Evolutionary conservation across 2,797 vertebrate genomes (phyloP).

Genomic region (Gymnodraco acuticeps): DNA sequence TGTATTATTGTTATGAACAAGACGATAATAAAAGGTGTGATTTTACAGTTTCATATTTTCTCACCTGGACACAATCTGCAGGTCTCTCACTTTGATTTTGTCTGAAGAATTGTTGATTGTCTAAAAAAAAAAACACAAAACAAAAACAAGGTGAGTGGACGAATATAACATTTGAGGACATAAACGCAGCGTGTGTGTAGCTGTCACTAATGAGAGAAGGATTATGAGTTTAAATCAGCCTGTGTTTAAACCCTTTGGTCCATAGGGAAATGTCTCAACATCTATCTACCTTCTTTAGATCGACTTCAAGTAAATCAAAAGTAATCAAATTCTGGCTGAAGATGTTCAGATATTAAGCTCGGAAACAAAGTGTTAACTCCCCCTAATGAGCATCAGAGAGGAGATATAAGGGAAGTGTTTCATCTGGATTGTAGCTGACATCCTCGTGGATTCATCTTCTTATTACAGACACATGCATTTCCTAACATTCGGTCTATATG

Average conservation of each 20-base stretch:
- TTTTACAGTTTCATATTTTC: neutral
- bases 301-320: neutral
- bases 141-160: neutral
- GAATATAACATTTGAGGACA: neutral
- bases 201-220: neutral
- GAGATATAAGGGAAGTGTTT: neutral
- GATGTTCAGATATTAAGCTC: neutral
- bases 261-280: neutral
- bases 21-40: too few species aligned
- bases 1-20: too few species aligned
- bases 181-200: neutral
- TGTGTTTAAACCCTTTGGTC: neutral
- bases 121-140: conserved; percentile 68
- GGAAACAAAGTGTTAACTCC: neutral
- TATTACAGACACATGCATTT: too few species aligned
- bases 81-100: conserved; percentile 94
- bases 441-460: too few species aligned
- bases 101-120: conserved; percentile 93
- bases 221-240: too few species aligned
- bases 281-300: neutral
- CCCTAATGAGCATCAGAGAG: neutral
- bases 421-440: too few species aligned
- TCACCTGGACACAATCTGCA: conserved; percentile 96
- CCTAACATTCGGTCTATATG: too few species aligned
- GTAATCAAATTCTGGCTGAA: neutral